Conservation (phyloP, 1,140 invertebrate genomes). For the Lithobius niger region DNA sequence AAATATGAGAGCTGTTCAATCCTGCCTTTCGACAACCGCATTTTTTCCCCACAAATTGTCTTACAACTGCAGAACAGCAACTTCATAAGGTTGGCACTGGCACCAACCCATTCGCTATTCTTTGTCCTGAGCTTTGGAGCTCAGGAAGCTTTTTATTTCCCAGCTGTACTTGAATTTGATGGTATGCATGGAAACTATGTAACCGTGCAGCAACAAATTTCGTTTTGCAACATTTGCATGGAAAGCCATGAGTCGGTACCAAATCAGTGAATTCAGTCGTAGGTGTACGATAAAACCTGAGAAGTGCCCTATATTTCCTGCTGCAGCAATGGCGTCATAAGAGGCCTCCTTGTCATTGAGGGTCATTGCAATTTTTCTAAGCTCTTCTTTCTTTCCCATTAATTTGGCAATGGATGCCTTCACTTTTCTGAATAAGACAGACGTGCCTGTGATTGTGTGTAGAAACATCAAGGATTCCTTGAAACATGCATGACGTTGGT, state of each 20-base stretch:
- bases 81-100: neutral
- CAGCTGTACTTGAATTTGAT: neutral
- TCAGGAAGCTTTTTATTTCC: neutral
- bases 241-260: neutral
- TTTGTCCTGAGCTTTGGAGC: neutral
- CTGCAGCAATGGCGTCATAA: neutral
- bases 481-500: neutral
- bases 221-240: neutral
- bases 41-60: too few species aligned
- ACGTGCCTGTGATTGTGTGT: neutral
- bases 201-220: too few species aligned
- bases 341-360: neutral
- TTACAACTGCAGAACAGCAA: too few species aligned
- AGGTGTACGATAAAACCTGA: neutral
- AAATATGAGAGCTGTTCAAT: too few species aligned
- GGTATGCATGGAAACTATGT: neutral
- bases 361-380: neutral
- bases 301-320: neutral
- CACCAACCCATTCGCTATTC: neutral
- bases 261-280: neutral
- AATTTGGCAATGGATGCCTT: neutral
- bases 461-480: neutral
- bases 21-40: too few species aligned
- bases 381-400: neutral
- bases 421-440: too few species aligned